Percentiles rank a stretch among this genome's conserved stretches.
phyloP scores from a whole-genome alignment of 2,888 invertebrate genomes.

The Cantharis nigra region DNA sequence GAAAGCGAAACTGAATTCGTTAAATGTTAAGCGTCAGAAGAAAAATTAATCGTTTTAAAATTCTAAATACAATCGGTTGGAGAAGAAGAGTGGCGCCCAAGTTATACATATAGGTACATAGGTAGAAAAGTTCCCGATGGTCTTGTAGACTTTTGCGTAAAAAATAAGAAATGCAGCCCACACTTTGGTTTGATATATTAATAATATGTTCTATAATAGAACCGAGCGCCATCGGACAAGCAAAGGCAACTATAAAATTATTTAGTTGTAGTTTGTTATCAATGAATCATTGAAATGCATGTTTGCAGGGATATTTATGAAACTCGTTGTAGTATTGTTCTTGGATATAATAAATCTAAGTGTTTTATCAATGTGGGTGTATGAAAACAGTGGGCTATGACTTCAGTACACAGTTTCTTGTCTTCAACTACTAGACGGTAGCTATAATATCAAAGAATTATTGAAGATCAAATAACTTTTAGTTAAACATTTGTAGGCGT shows the following conservation, averaged over 20 bases:
- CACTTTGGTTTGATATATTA: neutral
- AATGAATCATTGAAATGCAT: slow-evolving; percentile 23
- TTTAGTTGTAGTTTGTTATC: slow-evolving; percentile 9
- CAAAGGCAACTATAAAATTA: neutral
- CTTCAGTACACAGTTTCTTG: slow-evolving; percentile 29
- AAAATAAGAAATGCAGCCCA: neutral
- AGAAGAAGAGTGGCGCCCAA: neutral
- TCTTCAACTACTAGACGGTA: slow-evolving; percentile 27
- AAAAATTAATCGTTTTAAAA: neutral
- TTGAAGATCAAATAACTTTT: neutral
- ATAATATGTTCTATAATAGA: neutral
- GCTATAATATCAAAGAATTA: neutral
- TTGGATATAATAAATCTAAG: slow-evolving; percentile 35
- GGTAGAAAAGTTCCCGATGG: neutral
- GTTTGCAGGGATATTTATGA: slow-evolving; percentile 35
- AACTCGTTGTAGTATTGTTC: slow-evolving; percentile 34
- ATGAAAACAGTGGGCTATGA: slow-evolving; percentile 37
- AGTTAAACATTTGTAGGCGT: slow-evolving; percentile 17
- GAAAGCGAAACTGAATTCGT: neutral
- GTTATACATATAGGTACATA: neutral
- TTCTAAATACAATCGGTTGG: neutral
- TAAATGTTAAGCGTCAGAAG: neutral
- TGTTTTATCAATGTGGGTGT: slow-evolving; percentile 35
- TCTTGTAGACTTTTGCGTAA: neutral
- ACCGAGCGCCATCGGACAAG: neutral